Evolutionary conservation across 2,888 invertebrate species (phyloP).

Genomic region (Dysmachus trigonus): DNA sequence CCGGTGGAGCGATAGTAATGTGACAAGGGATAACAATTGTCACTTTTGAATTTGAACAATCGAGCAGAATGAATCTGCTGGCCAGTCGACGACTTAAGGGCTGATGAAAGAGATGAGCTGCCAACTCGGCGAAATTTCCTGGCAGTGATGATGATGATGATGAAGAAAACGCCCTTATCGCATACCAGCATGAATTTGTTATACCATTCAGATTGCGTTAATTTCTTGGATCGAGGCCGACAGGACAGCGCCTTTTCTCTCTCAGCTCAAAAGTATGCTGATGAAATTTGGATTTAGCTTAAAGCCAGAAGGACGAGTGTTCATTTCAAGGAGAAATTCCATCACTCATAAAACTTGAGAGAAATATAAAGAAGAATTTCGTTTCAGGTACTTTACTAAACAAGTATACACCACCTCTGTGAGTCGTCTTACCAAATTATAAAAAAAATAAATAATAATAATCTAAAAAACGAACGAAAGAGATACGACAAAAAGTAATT

Average conservation of each 20-base stretch:
- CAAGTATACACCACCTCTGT: not conserved
- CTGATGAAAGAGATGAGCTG: not conserved
- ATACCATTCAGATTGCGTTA: not conserved
- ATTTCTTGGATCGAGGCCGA: not conserved
- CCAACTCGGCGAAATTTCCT: not conserved
- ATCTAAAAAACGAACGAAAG: not conserved
- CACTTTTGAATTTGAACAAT: conserved; percentile 19
- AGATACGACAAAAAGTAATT: conserved; percentile 29
- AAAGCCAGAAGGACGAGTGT: not conserved
- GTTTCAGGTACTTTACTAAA: not conserved
- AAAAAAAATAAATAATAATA: not conserved
- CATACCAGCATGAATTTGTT: conserved; percentile 9
- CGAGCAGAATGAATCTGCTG: not conserved
- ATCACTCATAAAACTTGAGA: not conserved
- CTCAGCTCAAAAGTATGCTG: not conserved
- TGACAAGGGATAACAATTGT: conserved; percentile 39
- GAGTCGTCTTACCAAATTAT: not conserved
- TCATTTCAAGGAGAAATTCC: not conserved
- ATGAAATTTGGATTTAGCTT: not conserved
- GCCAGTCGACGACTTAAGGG: not conserved
- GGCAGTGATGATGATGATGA: not conserved
- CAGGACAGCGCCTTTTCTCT: not conserved
- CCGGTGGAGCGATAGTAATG: conserved; percentile 25
- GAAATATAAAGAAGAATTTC: not conserved
- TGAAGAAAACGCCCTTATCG: conserved; percentile 1